These are phyloP conservation scores for Chloropsis cyanopogon DNA, from an alignment of 2,113 vertebrate genomes.

Conservation along the genomic window DNA sequence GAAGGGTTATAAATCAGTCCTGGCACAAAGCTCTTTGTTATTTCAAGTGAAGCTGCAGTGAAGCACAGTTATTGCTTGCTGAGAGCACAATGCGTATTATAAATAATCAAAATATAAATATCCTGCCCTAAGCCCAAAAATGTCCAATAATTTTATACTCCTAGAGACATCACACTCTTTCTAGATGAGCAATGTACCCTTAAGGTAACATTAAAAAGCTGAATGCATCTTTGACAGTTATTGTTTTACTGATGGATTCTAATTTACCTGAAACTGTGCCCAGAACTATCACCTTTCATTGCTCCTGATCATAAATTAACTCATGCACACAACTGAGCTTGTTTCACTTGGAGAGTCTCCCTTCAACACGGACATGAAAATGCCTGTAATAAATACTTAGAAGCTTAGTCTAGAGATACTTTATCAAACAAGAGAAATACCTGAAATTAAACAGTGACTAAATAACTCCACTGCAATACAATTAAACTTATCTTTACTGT, in stretches of 20 bases:
- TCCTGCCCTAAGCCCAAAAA: neutral
- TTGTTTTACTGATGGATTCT: neutral
- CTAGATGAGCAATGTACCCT: neutral
- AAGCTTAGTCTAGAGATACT: neutral
- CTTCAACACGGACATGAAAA: neutral
- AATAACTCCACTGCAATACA: neutral
- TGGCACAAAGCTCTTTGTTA: neutral
- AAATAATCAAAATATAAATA: neutral
- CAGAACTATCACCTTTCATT: neutral
- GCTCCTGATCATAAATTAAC: neutral
- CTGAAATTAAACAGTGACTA: neutral
- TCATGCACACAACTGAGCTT: neutral
- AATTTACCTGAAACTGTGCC: neutral
- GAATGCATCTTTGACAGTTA: neutral
- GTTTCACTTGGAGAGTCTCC: neutral
- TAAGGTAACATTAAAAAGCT: neutral
- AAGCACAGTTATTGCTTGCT: neutral
- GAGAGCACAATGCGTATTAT: neutral
- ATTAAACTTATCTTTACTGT: neutral
- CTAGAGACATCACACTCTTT: neutral
- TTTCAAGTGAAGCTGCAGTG: neutral
- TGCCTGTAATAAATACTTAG: neutral
- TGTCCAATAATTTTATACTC: neutral
- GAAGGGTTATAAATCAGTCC: neutral
- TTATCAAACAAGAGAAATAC: neutral